These are phyloP conservation scores for Hemicordylus capensis DNA, from an alignment of 2,113 vertebrate genomes.

Conservation along the genomic window DNA sequence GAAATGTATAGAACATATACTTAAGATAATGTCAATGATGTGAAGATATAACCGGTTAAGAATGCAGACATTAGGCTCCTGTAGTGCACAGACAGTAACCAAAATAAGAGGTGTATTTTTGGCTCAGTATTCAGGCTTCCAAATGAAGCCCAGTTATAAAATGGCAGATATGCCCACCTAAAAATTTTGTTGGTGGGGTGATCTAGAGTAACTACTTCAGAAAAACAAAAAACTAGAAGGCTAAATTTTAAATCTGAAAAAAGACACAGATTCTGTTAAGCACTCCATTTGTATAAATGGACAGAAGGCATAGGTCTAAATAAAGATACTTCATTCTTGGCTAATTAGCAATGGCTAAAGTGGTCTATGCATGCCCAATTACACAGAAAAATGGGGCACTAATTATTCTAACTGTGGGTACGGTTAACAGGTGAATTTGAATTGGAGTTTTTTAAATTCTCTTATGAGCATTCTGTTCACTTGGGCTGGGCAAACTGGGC, in stretches of 20 bases:
- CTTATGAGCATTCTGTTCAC: conserved; percentile 18
- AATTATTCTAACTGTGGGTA: neutral
- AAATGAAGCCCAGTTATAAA: conserved; percentile 15
- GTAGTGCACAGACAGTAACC: neutral
- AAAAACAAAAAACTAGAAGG: neutral
- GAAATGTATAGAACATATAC: neutral
- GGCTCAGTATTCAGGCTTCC: neutral
- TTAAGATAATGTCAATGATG: no score
- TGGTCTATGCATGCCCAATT: neutral
- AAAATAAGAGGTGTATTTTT: neutral
- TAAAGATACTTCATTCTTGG: conserved; percentile 3
- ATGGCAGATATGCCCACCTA: neutral
- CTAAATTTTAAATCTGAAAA: neutral
- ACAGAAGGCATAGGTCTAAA: neutral
- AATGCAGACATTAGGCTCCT: neutral
- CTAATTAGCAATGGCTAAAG: conserved; percentile 22
- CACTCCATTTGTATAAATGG: neutral
- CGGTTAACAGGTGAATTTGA: fast-evolving
- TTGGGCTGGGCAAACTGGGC: neutral
- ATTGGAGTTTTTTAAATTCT: neutral
- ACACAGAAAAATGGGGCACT: neutral
- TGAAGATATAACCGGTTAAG: neutral
- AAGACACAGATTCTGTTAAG: neutral
- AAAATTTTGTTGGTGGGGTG: fast-evolving
- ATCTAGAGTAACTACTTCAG: neutral